Evolutionary conservation across 2,113 vertebrate genomes (phyloP).

Genomic region (Centropristis striata): DNA sequence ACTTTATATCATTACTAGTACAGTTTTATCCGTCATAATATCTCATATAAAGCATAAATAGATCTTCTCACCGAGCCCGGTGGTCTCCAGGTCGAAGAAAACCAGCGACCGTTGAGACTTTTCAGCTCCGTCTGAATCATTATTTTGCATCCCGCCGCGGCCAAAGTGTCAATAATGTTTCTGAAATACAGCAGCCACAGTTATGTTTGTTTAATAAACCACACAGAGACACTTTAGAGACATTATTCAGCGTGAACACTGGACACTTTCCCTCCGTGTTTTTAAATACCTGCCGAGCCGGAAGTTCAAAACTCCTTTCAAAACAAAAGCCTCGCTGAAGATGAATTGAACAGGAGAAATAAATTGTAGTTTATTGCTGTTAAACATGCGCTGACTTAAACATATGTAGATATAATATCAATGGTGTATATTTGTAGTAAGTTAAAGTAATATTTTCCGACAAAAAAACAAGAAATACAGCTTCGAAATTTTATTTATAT

Average conservation of each 20-base stretch:
- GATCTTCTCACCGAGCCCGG: slow-evolving; percentile 75
- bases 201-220: rapidly evolving
- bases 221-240: not conserved
- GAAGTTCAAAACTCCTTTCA: not conserved
- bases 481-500: too few species aligned
- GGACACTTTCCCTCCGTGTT: not conserved
- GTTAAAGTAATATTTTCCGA: not conserved
- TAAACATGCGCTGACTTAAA: not conserved
- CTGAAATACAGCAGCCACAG: not conserved
- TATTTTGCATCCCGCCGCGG: slow-evolving; percentile 30
- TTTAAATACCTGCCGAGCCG: not conserved
- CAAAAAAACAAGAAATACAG: not conserved
- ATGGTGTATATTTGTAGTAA: not conserved
- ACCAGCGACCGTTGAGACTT: slow-evolving; percentile 51
- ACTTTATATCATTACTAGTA: not conserved
- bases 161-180: not conserved
- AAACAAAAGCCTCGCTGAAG: slow-evolving; percentile 19
- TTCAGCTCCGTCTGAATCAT: not conserved
- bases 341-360: not conserved
- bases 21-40: too few species aligned
- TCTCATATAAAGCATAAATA: not conserved
- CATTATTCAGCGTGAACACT: not conserved
- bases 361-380: not conserved
- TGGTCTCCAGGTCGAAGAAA: slow-evolving; percentile 86
- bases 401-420: rapidly evolving